Conservation (phyloP, 2,888 invertebrate genomes). For the Drosophila fungiperda region DNA sequence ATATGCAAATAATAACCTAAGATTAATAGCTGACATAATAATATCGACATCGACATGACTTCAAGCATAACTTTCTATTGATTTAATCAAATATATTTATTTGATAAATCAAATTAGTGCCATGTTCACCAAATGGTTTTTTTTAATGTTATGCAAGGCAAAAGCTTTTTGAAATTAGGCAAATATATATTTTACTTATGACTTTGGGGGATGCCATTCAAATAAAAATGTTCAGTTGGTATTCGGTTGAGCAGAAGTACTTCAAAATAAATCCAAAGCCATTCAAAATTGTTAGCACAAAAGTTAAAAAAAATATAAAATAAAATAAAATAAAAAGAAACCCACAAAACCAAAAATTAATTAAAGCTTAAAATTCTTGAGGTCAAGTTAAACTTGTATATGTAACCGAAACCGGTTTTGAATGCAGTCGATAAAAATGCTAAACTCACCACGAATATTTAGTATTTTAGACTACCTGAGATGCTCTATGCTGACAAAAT, state of each 20-base stretch:
- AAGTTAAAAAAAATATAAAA: constrained; percentile 7
- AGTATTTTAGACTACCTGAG: not conserved
- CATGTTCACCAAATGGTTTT: not conserved
- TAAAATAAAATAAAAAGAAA: not conserved
- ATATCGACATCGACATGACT: not conserved
- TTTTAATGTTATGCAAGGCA: not conserved
- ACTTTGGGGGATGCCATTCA: not conserved
- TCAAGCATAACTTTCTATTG: not conserved
- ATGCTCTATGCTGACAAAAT: not conserved
- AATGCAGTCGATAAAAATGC: constrained; percentile 26
- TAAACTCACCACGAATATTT: constrained; percentile 12
- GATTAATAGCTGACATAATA: not conserved
- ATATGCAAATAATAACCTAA: not conserved
- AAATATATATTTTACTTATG: not conserved
- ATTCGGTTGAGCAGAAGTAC: not conserved
- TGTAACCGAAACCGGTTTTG: constrained; percentile 37
- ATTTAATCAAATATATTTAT: not conserved
- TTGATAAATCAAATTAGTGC: not conserved
- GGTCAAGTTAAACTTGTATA: constrained; percentile 20
- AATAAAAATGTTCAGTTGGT: not conserved
- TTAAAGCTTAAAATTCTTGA: constrained; percentile 50
- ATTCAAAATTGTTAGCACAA: constrained; percentile 30
- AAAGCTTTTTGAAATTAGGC: not conserved
- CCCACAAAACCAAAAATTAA: constrained; percentile 24
- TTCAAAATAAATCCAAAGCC: constrained; percentile 6